phyloP scores from a whole-genome alignment of 2,797 vertebrate species.

The Carapus acus region DNA sequence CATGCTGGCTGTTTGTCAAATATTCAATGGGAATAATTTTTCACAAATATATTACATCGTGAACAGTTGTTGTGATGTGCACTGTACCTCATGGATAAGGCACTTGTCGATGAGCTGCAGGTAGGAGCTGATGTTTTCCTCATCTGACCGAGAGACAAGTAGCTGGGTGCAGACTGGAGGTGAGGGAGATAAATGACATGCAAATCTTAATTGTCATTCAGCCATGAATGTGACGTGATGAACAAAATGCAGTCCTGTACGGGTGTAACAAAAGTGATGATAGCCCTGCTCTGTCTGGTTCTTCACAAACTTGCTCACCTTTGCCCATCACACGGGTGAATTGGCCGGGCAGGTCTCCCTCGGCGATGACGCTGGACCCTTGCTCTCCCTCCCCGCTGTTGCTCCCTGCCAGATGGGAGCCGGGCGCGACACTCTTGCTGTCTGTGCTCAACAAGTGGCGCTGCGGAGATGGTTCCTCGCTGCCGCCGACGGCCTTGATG shows the following conservation, averaged over 20 bases:
- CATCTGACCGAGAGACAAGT: slow-evolving; percentile 91
- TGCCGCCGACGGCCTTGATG: slow-evolving; percentile 80
- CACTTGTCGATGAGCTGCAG: slow-evolving; percentile 98
- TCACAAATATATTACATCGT: too few species aligned
- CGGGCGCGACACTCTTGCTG: slow-evolving; percentile 63
- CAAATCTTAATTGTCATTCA: too few species aligned
- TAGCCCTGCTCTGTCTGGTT: too few species aligned
- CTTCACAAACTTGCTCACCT: slow-evolving; percentile 72
- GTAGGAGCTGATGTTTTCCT: slow-evolving; percentile 98
- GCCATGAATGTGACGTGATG: too few species aligned
- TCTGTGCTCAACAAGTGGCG: slow-evolving; percentile 73
- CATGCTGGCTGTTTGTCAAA: too few species aligned
- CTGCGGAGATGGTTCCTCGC: slow-evolving; percentile 73
- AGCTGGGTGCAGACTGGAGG: slow-evolving; percentile 94
- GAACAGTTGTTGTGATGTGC: neutral
- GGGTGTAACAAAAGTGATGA: too few species aligned
- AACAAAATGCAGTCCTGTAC: too few species aligned
- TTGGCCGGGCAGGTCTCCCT: slow-evolving; percentile 91
- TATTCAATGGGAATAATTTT: too few species aligned
- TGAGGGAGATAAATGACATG: neutral
- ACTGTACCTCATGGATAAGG: slow-evolving; percentile 90
- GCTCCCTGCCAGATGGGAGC: slow-evolving; percentile 79
- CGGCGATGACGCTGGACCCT: slow-evolving; percentile 73
- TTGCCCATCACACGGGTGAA: slow-evolving; percentile 98
- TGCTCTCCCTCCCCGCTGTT: slow-evolving; percentile 85